Conservation (phyloP, 1,140 invertebrate species). For the Aphaenogaster rudis region DNA sequence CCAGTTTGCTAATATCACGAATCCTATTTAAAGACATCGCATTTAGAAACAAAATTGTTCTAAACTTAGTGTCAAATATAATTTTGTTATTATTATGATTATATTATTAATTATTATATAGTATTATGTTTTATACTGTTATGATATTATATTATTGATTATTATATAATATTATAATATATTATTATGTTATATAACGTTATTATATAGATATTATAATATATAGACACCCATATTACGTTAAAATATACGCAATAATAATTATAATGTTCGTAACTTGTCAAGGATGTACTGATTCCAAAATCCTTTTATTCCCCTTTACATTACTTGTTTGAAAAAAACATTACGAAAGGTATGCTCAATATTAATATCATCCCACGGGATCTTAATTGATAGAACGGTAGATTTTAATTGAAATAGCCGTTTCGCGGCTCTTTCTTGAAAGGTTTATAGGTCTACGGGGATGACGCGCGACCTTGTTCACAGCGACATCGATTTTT, state of each 20-base stretch:
- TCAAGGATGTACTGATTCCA: neutral
- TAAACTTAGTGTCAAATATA: neutral
- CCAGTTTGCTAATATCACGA: neutral
- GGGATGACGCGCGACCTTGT: slow-evolving; percentile 51
- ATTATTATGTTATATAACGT: too few species aligned
- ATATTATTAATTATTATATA: neutral
- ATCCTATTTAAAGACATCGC: neutral
- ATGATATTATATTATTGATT: too few species aligned
- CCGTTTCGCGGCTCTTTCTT: neutral
- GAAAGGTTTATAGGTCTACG: slow-evolving; percentile 30
- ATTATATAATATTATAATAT: too few species aligned
- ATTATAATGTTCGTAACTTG: neutral
- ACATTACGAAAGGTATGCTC: neutral
- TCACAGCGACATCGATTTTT: slow-evolving; percentile 45
- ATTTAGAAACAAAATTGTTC: neutral
- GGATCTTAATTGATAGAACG: neutral
- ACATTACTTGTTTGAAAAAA: neutral
- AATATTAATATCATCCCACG: neutral
- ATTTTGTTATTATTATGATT: neutral
- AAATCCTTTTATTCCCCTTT: neutral
- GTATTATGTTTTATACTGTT: too few species aligned
- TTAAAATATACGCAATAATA: neutral
- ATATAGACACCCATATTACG: neutral
- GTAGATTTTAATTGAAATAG: neutral
- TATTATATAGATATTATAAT: too few species aligned